Evolutionary conservation across 2,113 vertebrate genomes (phyloP), one percentile per base, ranked within the genome.

Genomic region (Brevimyrus niger): DNA sequence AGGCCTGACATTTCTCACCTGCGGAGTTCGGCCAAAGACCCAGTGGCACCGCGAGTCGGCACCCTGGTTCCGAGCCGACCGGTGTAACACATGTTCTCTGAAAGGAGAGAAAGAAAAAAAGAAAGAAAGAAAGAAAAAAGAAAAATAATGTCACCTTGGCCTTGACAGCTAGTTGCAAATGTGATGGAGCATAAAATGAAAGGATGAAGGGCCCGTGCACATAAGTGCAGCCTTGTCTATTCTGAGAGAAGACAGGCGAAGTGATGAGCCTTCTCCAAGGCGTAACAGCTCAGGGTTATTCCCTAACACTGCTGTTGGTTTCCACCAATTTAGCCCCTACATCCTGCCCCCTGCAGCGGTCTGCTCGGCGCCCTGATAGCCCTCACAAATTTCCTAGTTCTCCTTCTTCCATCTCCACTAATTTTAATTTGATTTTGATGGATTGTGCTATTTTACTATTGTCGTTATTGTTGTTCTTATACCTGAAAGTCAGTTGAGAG

Each of bases 11-110:
- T 47, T 89, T 89, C 89, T 91, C 91, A 91, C 89, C 92, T 89
- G 91, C 91, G 87, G 80, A 91, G 90, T 91, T 94, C 94, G 93
- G 93, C 93, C 92, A 93, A 93, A 92, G 94, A 93, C 91, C 85
- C 85, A 10, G 85, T 35, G 85, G 85, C 85, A 55, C 3, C 88
- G 89, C 91, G 91, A 48, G 93, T 95, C 94, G 93, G 94, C 94
- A 95, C 53, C 35, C 21, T 69, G 65, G 46, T 51, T 73, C 65
- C 82, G 88, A 23, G 42, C 82, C n/a, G 82, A n/a, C 44, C 21
- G 42, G 17, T 13, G 21, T 47, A 69, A 80, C 38, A 53, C 65
- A 44, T 42, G 47, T 53, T 88, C n/a, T 69, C 31, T 89, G 87
- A 46, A 44, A 47, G 15, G 19, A 47, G 2, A n/a, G n/a, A n/a